Conservation (phyloP, 2,797 vertebrate genomes). For the Sitta carolinensis region DNA sequence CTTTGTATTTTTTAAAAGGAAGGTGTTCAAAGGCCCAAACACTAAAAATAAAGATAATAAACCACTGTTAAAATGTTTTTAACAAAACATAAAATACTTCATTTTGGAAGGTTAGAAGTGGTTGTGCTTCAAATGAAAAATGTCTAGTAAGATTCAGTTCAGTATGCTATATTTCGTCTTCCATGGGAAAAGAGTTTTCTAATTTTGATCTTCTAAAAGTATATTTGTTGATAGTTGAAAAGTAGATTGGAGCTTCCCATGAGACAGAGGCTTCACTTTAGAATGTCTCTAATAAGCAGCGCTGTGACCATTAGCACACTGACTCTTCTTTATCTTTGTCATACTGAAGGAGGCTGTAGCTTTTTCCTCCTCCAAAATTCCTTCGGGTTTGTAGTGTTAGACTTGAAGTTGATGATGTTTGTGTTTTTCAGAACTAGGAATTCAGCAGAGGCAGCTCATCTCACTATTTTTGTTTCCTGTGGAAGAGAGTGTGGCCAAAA, state of each 20-base stretch:
- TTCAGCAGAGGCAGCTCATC: background rate
- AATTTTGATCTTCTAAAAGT: background rate
- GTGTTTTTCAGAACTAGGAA: background rate
- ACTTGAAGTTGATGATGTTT: background rate
- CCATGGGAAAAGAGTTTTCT: background rate
- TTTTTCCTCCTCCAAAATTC: conserved; percentile 14
- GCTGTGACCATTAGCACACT: background rate
- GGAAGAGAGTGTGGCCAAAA: background rate
- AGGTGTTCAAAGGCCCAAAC: background rate
- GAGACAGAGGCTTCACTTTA: background rate
- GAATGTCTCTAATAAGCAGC: background rate
- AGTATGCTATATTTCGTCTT: background rate
- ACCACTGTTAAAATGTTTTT: background rate
- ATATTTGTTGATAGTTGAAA: background rate
- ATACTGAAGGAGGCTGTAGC: background rate
- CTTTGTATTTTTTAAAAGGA: background rate
- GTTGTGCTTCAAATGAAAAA: background rate
- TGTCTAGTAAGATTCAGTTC: background rate
- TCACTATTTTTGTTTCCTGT: background rate
- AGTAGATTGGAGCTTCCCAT: background rate
- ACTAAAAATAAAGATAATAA: conserved; percentile 4
- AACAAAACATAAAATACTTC: background rate
- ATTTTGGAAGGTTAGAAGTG: background rate
- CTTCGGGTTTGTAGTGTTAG: background rate
- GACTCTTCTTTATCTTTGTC: conserved; percentile 22